Percentiles rank a stretch among this genome's conserved stretches.
Conservation (phyloP, 2,113 vertebrate species). For the Microtus montanus region DNA sequence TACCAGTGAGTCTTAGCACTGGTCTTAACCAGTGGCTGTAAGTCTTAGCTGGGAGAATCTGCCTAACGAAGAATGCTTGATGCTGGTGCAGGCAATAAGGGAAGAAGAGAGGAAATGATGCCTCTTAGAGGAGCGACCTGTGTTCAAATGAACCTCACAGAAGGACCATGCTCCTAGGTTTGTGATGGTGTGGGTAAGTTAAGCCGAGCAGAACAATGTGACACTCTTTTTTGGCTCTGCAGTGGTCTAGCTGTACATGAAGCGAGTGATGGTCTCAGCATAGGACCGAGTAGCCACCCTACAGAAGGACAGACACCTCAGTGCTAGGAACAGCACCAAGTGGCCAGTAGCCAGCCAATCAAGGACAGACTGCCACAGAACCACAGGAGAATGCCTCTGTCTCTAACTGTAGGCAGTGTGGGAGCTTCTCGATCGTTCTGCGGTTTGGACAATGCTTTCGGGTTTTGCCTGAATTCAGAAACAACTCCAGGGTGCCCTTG, state of each 20-base stretch:
- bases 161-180: neutral
- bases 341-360: neutral
- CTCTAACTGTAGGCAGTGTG: too few relatives aligned
- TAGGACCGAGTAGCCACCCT: neutral
- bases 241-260: accelerated
- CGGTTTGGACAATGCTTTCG: neutral
- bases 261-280: neutral
- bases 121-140: neutral
- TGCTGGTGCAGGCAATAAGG: neutral
- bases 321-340: neutral
- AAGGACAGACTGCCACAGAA: neutral
- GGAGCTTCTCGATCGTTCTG: neutral
- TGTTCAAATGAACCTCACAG: neutral
- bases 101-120: neutral
- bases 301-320: neutral
- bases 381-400: neutral
- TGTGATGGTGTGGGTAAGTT: too few relatives aligned
- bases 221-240: neutral
- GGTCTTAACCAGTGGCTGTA: neutral
- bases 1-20: neutral
- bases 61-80: neutral
- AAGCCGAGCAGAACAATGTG: accelerated
- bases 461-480: neutral
- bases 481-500: neutral
- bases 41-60: neutral